Conservation (phyloP, 2,797 vertebrate genomes). For the Hybognathus amarus region DNA sequence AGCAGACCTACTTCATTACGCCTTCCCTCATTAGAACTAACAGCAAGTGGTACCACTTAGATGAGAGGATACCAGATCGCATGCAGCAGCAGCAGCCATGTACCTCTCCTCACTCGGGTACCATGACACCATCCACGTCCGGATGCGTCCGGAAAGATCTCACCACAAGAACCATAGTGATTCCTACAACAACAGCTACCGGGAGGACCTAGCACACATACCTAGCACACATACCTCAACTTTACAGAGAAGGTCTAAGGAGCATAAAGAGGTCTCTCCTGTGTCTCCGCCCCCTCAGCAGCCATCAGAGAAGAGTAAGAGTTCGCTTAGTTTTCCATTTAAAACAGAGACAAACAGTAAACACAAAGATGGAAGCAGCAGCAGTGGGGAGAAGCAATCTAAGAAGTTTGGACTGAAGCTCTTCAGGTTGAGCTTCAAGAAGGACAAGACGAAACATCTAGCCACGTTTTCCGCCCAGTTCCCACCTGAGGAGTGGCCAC, state of each 20-base stretch:
- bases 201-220: conserved; percentile 80
- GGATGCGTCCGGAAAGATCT: conserved; percentile 90
- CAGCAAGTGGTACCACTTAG: conserved; percentile 99
- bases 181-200: conserved; percentile 88
- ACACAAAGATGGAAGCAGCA: conserved; percentile 82
- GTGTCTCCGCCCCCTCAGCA: conserved; percentile 73
- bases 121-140: conserved; percentile 92
- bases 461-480: conserved; percentile 98
- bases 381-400: conserved; percentile 85
- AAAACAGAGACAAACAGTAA: conserved; percentile 94
- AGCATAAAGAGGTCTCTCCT: conserved; percentile 82
- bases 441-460: conserved; percentile 95
- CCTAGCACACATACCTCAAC: conserved; percentile 91
- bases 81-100: conserved; percentile 82
- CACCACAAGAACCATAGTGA: conserved; percentile 91
- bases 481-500: conserved; percentile 96
- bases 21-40: conserved; percentile 97
- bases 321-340: conserved; percentile 91
- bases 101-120: conserved; percentile 93
- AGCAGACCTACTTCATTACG: conserved; percentile 98
- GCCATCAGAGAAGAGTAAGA: conserved; percentile 90
- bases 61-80: conserved; percentile 91
- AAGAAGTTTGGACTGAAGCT: conserved; percentile 96
- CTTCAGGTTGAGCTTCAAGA: conserved; percentile 97
- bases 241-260: conserved; percentile 91